Base-by-base conservation (phyloP, 2,113 vertebrate genomes). In the Plectropomus leopardus region DNA sequence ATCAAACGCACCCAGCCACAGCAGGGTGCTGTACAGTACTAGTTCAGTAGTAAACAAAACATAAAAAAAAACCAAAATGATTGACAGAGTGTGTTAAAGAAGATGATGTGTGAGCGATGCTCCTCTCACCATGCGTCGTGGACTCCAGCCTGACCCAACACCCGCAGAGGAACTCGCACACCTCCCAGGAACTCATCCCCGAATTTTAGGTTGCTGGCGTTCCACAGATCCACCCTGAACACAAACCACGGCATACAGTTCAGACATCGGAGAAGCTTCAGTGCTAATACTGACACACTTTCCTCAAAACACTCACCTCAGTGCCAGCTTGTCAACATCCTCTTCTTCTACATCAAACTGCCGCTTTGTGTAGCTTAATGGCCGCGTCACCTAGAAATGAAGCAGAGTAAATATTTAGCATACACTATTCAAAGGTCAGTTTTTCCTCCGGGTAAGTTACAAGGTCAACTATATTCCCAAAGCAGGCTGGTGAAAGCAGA, bases 291-390 rank as follows among this genome's bases (percentile, higher is more conserved):
- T 4, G 7, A 53, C n/a, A 30, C 19, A 8, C 4, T 14, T 9
- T 15, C 48, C 8, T 9, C 23, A 2, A 24, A 40, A 10, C 4
- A 3, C 57, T 91, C 90, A 99, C 98, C 97, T 97, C 78, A 99
- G 94, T 1, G 98, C 98, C 85, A 99, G 95, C 91, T 98, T 99
- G 90, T 99, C 98, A 42, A 99, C 96, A 66, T 99, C 97, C 83
- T 99, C 98, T 68, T 99, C 98, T 94, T 99, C 98, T 55, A 99
- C 97, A 74, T 99, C 98, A 82, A 99, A 99, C 82, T 99, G 97
- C 16, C 97, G 96, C 82, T 96, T 98, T 87, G 96, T 98, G 94
- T 97, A 98, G 93, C 97, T 99, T 70, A 97, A 95, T 5, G 97
- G 98, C 83, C 97, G 96, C 54, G 96, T 99, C 79, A 99, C 96